Evolutionary conservation across 1,140 invertebrate species (phyloP).

Genomic region (Ephestia elutella): DNA sequence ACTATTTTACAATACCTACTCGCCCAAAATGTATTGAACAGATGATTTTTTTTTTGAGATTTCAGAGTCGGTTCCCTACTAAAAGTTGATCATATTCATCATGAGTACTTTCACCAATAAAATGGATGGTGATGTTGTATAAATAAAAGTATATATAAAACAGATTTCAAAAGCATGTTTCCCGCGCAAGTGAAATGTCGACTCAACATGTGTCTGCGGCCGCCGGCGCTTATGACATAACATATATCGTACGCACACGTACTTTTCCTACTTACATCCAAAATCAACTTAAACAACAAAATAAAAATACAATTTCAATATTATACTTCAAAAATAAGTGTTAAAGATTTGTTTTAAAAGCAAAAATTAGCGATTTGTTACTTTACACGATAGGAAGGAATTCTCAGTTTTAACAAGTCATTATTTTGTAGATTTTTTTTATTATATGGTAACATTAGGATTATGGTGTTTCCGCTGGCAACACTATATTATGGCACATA

Average conservation of each 20-base stretch:
- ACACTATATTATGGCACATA: constrained; percentile 66
- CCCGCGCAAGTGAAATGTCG: no score
- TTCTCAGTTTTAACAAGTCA: constrained; percentile 34
- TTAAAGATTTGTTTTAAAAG: constrained; percentile 46
- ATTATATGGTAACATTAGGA: constrained; percentile 56
- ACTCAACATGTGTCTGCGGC: neutral
- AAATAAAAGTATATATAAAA: no score
- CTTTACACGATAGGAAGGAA: constrained; percentile 58
- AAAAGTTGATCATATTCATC: no score
- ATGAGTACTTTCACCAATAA: no score
- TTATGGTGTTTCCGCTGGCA: constrained; percentile 64
- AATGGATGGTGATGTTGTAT: no score
- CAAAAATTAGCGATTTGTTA: constrained; percentile 59
- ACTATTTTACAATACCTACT: no score
- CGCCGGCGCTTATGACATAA: constrained; percentile 37
- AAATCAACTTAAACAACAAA: constrained; percentile 51
- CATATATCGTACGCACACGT: constrained; percentile 40
- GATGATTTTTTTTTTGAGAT: no score
- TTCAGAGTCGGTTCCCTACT: no score
- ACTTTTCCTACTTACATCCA: constrained; percentile 57
- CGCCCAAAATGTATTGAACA: no score
- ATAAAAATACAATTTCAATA: constrained; percentile 52
- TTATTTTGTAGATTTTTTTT: constrained; percentile 29
- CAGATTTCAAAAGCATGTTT: no score
- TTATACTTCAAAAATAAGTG: constrained; percentile 56